A percentile compares a stretch with the other conserved stretches of the same genome.
These are phyloP conservation scores for Neostethus bicornis DNA, from an alignment of 2,797 vertebrate species.

Conservation along the genomic window DNA sequence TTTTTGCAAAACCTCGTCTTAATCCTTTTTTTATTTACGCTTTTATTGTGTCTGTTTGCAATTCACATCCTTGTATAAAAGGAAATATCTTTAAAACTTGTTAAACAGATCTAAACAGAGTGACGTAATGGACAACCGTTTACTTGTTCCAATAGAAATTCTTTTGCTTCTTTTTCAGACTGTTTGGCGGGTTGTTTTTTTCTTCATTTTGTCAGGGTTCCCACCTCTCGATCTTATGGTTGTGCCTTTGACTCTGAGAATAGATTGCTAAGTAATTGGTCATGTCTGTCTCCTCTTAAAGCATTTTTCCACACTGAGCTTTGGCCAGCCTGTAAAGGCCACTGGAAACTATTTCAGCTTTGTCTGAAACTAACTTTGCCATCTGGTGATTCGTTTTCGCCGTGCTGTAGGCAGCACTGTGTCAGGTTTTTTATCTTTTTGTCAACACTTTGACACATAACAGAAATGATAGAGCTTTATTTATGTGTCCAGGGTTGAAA, in stretches of 20 bases:
- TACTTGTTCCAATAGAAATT: slow-evolving; percentile 63
- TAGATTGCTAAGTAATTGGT: slow-evolving; percentile 70
- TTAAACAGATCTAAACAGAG: slow-evolving; percentile 35
- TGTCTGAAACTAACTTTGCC: slow-evolving; percentile 69
- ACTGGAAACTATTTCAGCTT: slow-evolving; percentile 80
- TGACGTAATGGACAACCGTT: slow-evolving; percentile 36
- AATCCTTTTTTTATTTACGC: slow-evolving; percentile 2
- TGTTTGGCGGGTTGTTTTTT: slow-evolving; percentile 36
- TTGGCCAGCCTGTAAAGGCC: slow-evolving; percentile 65
- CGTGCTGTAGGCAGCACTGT: slow-evolving; percentile 18
- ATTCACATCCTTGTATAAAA: slow-evolving; percentile 44
- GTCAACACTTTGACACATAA: slow-evolving; percentile 10
- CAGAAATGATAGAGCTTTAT: no score
- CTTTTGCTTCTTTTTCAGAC: slow-evolving; percentile 24
- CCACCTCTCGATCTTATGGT: slow-evolving; percentile 65
- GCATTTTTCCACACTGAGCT: slow-evolving; percentile 73
- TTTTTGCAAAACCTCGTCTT: slow-evolving; percentile 55
- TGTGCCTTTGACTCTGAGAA: slow-evolving; percentile 66
- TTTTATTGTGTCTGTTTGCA: slow-evolving; percentile 36
- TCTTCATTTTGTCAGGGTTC: slow-evolving; percentile 44
- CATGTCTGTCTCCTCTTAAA: slow-evolving; percentile 72
- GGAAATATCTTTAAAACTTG: slow-evolving; percentile 25
- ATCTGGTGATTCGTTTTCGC: slow-evolving; percentile 66
- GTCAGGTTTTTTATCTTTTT: slow-evolving; percentile 7
- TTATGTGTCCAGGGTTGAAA: slow-evolving; percentile 82